Evolutionary conservation across 2,797 vertebrate species (phyloP), one percentile per base, ranked within the genome.

Genomic region (Hydrocynus forskahlii): DNA sequence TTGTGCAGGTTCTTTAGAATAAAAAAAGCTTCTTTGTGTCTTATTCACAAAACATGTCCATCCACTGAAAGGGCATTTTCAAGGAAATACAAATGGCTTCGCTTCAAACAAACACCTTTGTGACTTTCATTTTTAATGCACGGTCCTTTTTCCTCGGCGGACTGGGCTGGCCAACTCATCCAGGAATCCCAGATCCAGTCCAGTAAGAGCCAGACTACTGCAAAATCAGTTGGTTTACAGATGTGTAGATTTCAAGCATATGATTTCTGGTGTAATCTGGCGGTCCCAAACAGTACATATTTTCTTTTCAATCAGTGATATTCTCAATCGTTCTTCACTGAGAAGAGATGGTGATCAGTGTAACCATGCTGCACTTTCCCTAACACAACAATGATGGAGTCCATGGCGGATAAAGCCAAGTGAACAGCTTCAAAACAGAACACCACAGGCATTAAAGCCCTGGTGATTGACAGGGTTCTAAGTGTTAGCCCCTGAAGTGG

Each of bases 401-500:
- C 55, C 14, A 17, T 59, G 25, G 38, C 25, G 40, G 48, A 68
- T 52, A 43, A 82, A 55, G 62, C 19, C 55, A 52, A 59, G 59
- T 29, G 35, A 82, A 43, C 29, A 9, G 38, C 54, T 68, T 70
- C 55, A 16, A 57, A 71, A 71, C 55, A 59, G 38, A 54, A 68
- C 71, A 55, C 59, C 50, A 55, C 59, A 75, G 21, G 45, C 72
- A 40, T 70, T 68, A 62, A 40, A 71, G 64, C 76, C 19, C 52
- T 68, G 7, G 48, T 86, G 86, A 85, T 81, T 86, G 86, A 88
- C 84, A 86, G 67, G 62, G 85, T 82, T 78, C 59, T 82, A 60
- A 84, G 87, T 90, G 84, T 88, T 90, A 93, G 88, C 90, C 83
- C 88, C 88, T 86, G 75, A 89, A 89, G 88, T 89, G 78, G 85